Conservation (phyloP, 2,888 invertebrate species). For the Leucania comma region DNA sequence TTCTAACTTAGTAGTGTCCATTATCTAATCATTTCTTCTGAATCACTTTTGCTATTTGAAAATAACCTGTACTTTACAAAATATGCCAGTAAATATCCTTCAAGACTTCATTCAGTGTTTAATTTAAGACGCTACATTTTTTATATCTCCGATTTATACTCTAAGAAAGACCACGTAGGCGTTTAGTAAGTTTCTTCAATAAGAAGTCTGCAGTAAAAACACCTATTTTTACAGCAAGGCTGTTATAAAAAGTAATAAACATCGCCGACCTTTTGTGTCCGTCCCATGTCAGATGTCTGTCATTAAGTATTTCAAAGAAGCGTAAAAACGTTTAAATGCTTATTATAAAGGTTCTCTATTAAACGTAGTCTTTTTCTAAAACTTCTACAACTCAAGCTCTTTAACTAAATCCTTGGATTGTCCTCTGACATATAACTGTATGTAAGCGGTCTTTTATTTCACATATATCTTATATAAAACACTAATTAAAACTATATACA, state of each 20-base stretch:
- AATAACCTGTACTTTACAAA: background rate
- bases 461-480: too few species aligned
- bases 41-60: background rate
- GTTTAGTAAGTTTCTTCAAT: constrained; percentile 6
- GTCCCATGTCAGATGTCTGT: too few species aligned
- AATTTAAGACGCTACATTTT: background rate
- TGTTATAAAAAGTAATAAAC: constrained; percentile 19
- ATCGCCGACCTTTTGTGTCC: constrained; percentile 1
- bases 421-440: too few species aligned
- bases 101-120: background rate
- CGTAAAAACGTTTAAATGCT: constrained; percentile 23
- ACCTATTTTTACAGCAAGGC: background rate
- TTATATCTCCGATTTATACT: background rate
- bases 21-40: background rate
- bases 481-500: too few species aligned
- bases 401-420: too few species aligned
- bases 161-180: background rate
- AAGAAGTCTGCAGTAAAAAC: constrained; percentile 3
- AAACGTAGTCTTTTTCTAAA: constrained; percentile 1
- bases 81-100: background rate
- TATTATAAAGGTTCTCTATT: background rate
- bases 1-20: too few species aligned
- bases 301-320: constrained; percentile 26
- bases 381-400: background rate
- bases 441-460: too few species aligned